Conservation (phyloP, 2,113 vertebrate species). For the Tichodroma muraria region DNA sequence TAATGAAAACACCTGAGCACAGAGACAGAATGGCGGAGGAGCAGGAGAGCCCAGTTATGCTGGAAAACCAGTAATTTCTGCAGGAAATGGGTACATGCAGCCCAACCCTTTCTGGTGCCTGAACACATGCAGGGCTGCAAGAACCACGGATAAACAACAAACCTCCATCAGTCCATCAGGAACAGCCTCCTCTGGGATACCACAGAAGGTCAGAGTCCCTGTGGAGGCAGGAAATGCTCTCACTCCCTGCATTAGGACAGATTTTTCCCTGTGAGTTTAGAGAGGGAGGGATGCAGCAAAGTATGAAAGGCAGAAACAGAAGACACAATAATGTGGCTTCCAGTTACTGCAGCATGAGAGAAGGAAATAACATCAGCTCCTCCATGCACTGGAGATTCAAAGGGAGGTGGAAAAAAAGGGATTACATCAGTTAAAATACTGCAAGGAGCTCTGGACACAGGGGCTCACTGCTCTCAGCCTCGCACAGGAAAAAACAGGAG, state of each 20-base stretch:
- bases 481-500: neutral
- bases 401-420: neutral
- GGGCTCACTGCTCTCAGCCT: neutral
- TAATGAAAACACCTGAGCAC: neutral
- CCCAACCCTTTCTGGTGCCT: neutral
- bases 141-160: rapidly evolving
- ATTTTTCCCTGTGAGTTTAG: neutral
- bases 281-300: neutral
- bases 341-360: neutral
- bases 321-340: neutral
- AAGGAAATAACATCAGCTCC: neutral
- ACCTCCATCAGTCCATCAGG: neutral
- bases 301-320: neutral
- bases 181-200: neutral
- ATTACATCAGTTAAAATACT: neutral
- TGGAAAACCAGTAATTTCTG: neutral
- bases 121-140: neutral
- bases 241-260: rapidly evolving
- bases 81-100: neutral
- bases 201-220: neutral
- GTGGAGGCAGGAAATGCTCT: neutral
- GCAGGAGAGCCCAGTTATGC: neutral
- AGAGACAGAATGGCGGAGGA: neutral
- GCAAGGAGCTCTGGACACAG: neutral
- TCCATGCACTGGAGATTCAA: neutral